Evolutionary conservation across 1,140 invertebrate genomes (phyloP).

Genomic region (Anastrepha obliqua): DNA sequence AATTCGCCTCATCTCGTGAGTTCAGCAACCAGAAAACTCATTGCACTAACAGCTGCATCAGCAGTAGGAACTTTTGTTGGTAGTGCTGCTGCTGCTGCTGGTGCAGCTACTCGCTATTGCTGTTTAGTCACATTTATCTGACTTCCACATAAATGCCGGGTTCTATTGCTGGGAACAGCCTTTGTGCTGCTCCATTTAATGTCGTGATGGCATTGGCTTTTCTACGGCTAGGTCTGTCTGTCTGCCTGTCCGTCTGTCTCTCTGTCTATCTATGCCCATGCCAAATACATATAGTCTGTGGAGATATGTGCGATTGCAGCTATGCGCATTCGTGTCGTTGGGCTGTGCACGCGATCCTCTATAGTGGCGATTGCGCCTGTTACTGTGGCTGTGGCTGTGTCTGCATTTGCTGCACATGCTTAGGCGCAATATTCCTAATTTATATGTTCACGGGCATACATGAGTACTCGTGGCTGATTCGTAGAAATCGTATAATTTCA

Average conservation of each 20-base stretch:
- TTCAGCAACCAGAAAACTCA: slow-evolving; percentile 32
- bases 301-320: background rate
- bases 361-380: background rate
- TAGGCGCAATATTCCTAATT: slow-evolving; percentile 49
- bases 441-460: slow-evolving; percentile 49
- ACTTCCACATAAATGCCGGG: slow-evolving; percentile 12
- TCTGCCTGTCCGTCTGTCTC: slow-evolving; percentile 2
- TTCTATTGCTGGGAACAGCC: slow-evolving; percentile 32
- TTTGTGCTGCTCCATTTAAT: slow-evolving; percentile 49
- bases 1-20: background rate
- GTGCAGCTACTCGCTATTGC: slow-evolving; percentile 56
- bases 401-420: slow-evolving; percentile 8
- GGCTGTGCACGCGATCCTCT: slow-evolving; percentile 47
- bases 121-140: slow-evolving; percentile 35
- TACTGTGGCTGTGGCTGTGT: background rate
- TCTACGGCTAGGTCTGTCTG: background rate
- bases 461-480: slow-evolving; percentile 33
- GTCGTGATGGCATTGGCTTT: slow-evolving; percentile 53
- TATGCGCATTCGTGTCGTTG: slow-evolving; percentile 13
- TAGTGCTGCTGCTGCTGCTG: slow-evolving; percentile 66
- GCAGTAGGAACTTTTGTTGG: slow-evolving; percentile 54
- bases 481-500: slow-evolving; percentile 41
- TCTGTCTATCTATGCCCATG: background rate
- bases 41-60: slow-evolving; percentile 17
- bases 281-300: background rate